Evolutionary conservation across 2,113 vertebrate genomes (phyloP).

Genomic region (Mola mola): DNA sequence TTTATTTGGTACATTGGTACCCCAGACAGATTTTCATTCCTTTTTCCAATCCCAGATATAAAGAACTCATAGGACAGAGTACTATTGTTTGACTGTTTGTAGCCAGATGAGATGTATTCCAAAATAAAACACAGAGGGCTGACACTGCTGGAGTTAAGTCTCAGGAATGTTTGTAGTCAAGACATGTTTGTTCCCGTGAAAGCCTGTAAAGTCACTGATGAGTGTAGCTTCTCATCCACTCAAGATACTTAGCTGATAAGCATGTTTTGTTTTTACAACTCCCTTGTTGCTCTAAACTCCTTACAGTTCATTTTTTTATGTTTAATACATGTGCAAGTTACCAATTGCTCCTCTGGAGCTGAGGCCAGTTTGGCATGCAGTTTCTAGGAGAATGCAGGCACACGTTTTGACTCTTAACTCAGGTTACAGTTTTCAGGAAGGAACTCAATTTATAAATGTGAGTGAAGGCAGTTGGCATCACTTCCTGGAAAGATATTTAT

Average conservation of each 20-base stretch:
- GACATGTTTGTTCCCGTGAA: conserved; percentile 45
- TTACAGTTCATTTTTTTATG: no score
- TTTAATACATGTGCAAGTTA: no score
- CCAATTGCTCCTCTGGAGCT: no score
- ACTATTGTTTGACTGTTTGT: no score
- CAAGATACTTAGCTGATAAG: not conserved
- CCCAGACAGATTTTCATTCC: not conserved
- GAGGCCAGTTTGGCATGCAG: not conserved
- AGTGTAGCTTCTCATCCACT: conserved; percentile 13
- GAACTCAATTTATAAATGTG: not conserved
- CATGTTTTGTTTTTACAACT: not conserved
- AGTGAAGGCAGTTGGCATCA: not conserved
- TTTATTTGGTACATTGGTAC: no score
- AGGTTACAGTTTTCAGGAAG: conserved; percentile 25
- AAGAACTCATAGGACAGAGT: no score
- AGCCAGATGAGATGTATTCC: not conserved
- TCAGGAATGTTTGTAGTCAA: conserved; percentile 52
- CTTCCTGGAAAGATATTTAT: conserved; percentile 20
- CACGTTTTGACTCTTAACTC: conserved; percentile 6
- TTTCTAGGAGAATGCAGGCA: not conserved
- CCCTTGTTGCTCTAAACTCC: not conserved
- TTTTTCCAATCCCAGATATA: not conserved
- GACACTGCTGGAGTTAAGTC: conserved; percentile 23
- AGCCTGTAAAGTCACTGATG: conserved; percentile 33
- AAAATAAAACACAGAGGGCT: not conserved